Evolutionary conservation across 2,113 vertebrate genomes (phyloP).

Genomic region (Myxocyprinus asiaticus): DNA sequence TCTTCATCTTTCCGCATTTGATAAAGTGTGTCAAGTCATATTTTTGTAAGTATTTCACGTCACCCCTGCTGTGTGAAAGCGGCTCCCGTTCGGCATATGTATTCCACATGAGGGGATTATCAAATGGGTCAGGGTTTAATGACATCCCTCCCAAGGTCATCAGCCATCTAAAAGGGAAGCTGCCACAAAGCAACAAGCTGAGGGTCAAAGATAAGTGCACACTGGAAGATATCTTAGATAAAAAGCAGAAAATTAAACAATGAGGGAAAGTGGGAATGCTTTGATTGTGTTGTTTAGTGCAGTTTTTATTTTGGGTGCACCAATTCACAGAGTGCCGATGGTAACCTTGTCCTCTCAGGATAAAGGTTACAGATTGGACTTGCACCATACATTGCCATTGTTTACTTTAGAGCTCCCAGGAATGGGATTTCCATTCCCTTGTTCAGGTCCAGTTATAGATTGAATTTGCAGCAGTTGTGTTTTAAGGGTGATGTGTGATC

Average conservation of each 20-base stretch:
- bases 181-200: slow-evolving; percentile 85
- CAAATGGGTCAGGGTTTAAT: slow-evolving; percentile 96
- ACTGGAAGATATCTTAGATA: slow-evolving; percentile 82
- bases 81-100: slow-evolving; percentile 91
- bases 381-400: slow-evolving; percentile 71
- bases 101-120: slow-evolving; percentile 90
- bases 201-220: slow-evolving; percentile 96
- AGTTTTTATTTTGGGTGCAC: slow-evolving; percentile 83
- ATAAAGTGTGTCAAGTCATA: slow-evolving; percentile 99
- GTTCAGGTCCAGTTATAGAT: slow-evolving; percentile 62
- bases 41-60: slow-evolving; percentile 99
- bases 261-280: slow-evolving; percentile 72
- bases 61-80: slow-evolving; percentile 91
- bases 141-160: slow-evolving; percentile 96
- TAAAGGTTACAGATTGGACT: slow-evolving; percentile 67
- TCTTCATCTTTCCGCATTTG: slow-evolving; percentile 99
- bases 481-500: slow-evolving; percentile 61
- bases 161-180: slow-evolving; percentile 82
- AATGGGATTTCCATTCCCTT: slow-evolving; percentile 69
- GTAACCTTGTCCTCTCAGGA: slow-evolving; percentile 73
- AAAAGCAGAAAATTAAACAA: slow-evolving; percentile 87
- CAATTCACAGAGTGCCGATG: slow-evolving; percentile 58
- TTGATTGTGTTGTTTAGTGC: slow-evolving; percentile 83
- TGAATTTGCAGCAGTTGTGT: slow-evolving; percentile 60
- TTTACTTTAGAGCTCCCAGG: slow-evolving; percentile 72